Conservation (phyloP, 2,113 vertebrate species). For the Mus pahari region DNA sequence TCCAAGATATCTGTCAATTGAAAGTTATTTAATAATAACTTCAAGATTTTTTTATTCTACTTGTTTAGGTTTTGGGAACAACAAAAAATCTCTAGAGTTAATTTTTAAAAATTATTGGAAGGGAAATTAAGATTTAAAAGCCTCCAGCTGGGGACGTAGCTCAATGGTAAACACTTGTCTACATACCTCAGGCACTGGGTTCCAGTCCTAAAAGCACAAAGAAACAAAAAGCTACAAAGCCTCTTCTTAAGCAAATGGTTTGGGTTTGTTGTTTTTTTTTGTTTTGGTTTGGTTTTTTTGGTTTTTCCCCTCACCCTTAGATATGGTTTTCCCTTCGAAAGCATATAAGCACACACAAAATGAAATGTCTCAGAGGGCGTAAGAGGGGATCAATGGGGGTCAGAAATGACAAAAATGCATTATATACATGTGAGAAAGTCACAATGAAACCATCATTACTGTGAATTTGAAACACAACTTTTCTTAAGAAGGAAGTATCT, state of each 20-base stretch:
- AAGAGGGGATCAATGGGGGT: too few relatives aligned
- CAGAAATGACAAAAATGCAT: neutral
- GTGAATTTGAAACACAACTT: neutral
- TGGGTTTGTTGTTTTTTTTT: too few relatives aligned
- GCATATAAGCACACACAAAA: neutral
- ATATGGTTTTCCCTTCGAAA: conserved; percentile 6
- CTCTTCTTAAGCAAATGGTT: neutral
- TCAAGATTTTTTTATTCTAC: conserved; percentile 22
- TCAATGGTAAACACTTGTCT: neutral
- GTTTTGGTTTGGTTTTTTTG: too few relatives aligned
- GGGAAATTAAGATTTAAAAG: conserved; percentile 38
- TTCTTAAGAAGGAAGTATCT: neutral
- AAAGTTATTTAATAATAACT: neutral
- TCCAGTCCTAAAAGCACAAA: neutral
- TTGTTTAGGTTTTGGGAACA: conserved; percentile 31
- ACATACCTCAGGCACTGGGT: neutral
- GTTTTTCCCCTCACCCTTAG: neutral
- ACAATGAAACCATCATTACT: neutral
- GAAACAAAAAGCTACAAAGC: neutral
- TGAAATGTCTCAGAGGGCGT: neutral
- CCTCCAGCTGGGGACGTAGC: neutral
- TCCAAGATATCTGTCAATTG: neutral
- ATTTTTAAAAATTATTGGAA: neutral
- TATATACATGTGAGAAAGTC: neutral
- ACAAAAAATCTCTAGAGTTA: neutral